These are phyloP conservation scores for Ooceraea biroi DNA, from an alignment of 1,140 invertebrate genomes.

Conservation along the genomic window DNA sequence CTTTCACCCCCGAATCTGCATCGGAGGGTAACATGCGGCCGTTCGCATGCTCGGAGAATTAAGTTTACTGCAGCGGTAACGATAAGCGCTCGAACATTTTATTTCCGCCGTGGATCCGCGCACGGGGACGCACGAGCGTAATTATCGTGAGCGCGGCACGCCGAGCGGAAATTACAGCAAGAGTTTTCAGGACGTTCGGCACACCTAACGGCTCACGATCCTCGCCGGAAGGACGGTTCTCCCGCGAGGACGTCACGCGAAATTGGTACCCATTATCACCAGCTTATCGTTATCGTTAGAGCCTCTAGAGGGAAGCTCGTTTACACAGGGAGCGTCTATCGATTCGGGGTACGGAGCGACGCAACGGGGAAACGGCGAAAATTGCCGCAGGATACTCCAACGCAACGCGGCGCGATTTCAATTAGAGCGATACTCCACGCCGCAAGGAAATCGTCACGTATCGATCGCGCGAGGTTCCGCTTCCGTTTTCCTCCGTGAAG, in stretches of 20 bases:
- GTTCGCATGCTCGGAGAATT: conserved; percentile 28
- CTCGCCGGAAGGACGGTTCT: conserved; percentile 20
- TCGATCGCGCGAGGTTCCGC: background rate
- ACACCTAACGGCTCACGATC: conserved; percentile 14
- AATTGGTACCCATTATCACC: conserved; percentile 67
- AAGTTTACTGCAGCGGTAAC: conserved; percentile 44
- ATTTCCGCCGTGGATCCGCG: conserved; percentile 27
- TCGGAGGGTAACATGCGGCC: conserved; percentile 3
- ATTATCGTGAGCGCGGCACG: conserved; percentile 33
- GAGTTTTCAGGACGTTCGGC: conserved; percentile 49
- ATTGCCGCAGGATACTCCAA: conserved; percentile 5
- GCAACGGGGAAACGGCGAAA: conserved; percentile 20
- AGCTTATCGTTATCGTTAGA: conserved; percentile 70
- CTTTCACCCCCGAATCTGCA: conserved; percentile 11
- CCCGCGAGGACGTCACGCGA: conserved; percentile 46
- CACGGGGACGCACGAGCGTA: conserved; percentile 45
- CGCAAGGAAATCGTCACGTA: background rate
- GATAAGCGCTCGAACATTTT: conserved; percentile 50
- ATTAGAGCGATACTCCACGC: conserved; percentile 14
- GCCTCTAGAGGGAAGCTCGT: conserved; percentile 40
- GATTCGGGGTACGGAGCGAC: conserved; percentile 8
- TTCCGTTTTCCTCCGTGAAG: background rate
- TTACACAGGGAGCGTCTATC: conserved; percentile 41
- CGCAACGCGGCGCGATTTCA: conserved; percentile 20
- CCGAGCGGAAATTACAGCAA: conserved; percentile 53